phyloP scores from a whole-genome alignment of 2,888 invertebrate species.

The Morpho deidamia region DNA sequence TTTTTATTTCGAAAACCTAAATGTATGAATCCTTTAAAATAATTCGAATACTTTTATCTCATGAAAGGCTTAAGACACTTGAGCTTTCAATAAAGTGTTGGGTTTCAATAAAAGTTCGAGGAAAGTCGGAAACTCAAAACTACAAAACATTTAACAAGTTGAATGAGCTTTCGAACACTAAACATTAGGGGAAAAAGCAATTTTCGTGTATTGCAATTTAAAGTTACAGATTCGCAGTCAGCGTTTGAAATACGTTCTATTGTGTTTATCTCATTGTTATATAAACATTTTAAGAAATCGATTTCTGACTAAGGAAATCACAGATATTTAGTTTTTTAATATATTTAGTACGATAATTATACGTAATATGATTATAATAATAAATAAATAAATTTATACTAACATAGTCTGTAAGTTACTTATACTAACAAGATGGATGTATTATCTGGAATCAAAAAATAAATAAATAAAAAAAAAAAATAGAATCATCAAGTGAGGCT shows the following conservation, averaged over 20 bases:
- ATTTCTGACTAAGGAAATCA: no score
- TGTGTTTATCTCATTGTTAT: no score
- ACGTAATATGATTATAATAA: no score
- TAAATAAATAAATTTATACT: no score
- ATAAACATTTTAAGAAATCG: no score
- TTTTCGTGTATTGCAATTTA: not conserved
- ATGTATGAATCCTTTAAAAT: not conserved
- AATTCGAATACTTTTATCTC: conserved; percentile 3
- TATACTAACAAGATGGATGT: no score
- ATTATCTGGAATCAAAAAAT: no score
- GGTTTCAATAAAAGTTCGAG: conserved; percentile 6
- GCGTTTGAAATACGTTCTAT: not conserved
- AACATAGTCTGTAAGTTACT: no score
- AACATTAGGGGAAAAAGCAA: conserved; percentile 6
- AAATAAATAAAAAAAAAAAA: no score
- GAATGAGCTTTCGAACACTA: conserved; percentile 12
- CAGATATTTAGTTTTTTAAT: no score
- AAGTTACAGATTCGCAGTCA: not conserved
- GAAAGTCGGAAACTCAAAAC: conserved; percentile 7
- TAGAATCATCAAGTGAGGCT: no score
- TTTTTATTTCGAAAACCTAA: not conserved
- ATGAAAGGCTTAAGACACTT: conserved; percentile 3
- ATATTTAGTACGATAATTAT: no score
- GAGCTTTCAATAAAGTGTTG: conserved; percentile 2
- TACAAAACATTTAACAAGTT: conserved; percentile 19